Evolutionary conservation across 2,888 invertebrate species (phyloP).

Genomic region (Folsomia candida): DNA sequence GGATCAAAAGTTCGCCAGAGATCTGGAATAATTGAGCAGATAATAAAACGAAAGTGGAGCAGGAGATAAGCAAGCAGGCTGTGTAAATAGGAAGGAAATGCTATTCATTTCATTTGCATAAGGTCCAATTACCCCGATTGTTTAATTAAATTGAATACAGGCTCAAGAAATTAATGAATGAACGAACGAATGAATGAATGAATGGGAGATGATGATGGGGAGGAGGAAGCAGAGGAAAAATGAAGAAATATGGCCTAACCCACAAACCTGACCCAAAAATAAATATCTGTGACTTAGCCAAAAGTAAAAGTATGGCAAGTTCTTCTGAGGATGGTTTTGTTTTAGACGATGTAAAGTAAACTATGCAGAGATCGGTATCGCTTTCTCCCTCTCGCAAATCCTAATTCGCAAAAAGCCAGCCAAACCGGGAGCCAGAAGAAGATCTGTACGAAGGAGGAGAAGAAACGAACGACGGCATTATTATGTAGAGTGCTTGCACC

Average conservation of each 20-base stretch:
- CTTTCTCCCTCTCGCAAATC: neutral
- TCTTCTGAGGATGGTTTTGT: neutral
- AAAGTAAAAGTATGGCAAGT: neutral
- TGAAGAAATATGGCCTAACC: slow-evolving; percentile 12
- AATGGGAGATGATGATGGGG: slow-evolving; percentile 2
- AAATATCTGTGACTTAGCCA: neutral
- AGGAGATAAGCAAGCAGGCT: neutral
- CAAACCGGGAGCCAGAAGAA: neutral
- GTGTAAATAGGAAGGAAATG: neutral
- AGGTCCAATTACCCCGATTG: slow-evolving; percentile 10
- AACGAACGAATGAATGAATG: too few species aligned
- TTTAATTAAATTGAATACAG: slow-evolving; percentile 14
- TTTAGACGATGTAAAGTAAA: too few species aligned
- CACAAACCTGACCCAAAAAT: slow-evolving; percentile 10
- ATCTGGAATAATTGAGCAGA: neutral
- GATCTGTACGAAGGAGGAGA: neutral
- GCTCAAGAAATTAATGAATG: too few species aligned
- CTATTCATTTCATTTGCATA: slow-evolving; percentile 14
- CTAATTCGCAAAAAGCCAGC: slow-evolving; percentile 7
- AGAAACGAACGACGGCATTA: slow-evolving; percentile 3
- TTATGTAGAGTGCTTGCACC: slow-evolving; percentile 11
- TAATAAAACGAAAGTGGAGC: neutral
- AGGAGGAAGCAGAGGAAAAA: neutral
- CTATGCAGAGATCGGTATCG: neutral
- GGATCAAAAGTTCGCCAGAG: neutral